Evolutionary conservation across 2,888 invertebrate genomes (phyloP), one percentile per base, ranked within the genome.

Genomic region (Dexiosoma caninum): DNA sequence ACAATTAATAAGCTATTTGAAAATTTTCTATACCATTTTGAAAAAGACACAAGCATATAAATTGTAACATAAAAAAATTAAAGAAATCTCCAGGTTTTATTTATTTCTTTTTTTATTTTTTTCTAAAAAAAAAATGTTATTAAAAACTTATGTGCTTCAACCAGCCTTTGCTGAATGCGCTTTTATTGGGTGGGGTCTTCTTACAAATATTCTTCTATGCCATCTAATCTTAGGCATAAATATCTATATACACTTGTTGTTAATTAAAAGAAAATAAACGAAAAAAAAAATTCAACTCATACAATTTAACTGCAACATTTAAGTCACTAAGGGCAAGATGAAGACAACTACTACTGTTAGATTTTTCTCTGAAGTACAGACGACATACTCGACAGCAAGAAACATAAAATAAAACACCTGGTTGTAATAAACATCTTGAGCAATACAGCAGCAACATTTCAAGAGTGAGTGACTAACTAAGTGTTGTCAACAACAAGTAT

Each of bases 401-500:
- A 67, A 67, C 32, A 78, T 51, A 27, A 78, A 60, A 72, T 62
- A 42, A 70, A 69, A 53, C 72, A 79, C 75, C 79, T 75, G 69
- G 21, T 30, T 51, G 75, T 49, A 75, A 79, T 71, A 60, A 71
- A 64, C 69, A 69, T 49, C 59, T 59, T 30, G 16, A 64, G 55
- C 59, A 42, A 21, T 21, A 23, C n/a, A 72, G 16, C 57, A 21
- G 59, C 66, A 59, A 42, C 59, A 51, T 19, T 66, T 59, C 67
- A 59, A 75, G 59, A 35, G 23, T 16, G n/a, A 42, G 51, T 57
- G 23, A 75, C 16, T 57, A 77, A 77, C 70, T 71, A 71, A 78
- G 70, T 71, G 77, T 59, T 72, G 81, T 77, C 77, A 75, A 81
- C 81, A 77, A 69, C 62, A 69, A 76, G 76, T 69, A 72, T 67